Percentiles rank a stretch among this genome's conserved stretches.
Evolutionary conservation across 2,113 vertebrate species (phyloP).

Genomic region (Prunella fulvescens): DNA sequence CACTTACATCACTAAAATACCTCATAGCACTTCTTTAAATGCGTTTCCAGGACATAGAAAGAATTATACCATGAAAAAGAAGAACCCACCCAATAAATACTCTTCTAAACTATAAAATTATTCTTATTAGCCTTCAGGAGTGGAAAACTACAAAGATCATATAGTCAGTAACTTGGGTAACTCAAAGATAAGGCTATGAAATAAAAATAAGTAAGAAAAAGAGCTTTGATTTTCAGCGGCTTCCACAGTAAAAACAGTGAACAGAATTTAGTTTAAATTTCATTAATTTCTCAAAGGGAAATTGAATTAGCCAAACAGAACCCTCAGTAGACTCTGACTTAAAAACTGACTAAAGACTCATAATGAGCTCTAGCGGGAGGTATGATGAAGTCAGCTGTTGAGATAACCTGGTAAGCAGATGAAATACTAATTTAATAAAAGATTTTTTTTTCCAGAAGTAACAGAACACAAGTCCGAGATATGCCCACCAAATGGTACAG

Average conservation of each 20-base stretch:
- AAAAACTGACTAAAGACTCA: background rate
- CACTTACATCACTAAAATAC: background rate
- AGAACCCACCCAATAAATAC: background rate
- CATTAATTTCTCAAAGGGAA: background rate
- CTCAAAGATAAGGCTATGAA: background rate
- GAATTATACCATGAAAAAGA: background rate
- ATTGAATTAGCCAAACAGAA: background rate
- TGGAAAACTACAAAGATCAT: background rate
- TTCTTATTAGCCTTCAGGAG: background rate
- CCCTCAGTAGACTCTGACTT: background rate
- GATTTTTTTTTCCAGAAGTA: background rate
- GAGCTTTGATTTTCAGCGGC: background rate
- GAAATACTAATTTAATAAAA: background rate
- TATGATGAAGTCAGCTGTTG: background rate
- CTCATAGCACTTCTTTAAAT: background rate
- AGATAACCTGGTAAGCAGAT: background rate
- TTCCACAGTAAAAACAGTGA: background rate
- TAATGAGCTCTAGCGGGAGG: background rate
- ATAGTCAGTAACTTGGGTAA: background rate
- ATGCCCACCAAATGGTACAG: background rate
- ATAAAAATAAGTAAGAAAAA: background rate
- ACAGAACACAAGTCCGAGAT: background rate
- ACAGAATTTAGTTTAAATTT: background rate
- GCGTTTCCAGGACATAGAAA: background rate
- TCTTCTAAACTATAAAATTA: background rate